Evolutionary conservation across 2,113 vertebrate species (phyloP).

Genomic region (Setophaga petechia): DNA sequence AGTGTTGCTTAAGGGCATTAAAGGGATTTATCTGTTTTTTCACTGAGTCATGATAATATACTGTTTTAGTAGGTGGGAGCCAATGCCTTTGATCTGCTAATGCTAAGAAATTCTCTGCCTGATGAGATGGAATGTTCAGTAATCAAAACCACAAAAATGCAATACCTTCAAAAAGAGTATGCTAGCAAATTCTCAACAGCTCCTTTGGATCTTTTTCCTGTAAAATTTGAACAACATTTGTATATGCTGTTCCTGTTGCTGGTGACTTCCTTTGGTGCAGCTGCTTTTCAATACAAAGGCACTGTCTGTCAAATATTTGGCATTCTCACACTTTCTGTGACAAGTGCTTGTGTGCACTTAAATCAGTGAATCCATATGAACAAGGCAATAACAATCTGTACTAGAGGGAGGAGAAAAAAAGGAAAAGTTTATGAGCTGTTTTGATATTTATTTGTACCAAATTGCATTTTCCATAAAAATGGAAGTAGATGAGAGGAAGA

Average conservation of each 20-base stretch:
- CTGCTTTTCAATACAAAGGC: neutral
- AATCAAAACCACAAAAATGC: neutral
- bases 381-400: neutral
- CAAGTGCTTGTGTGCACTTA: neutral
- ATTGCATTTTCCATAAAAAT: fast-evolving
- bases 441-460: neutral
- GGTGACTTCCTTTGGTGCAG: neutral
- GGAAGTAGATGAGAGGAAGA: neutral
- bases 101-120: neutral
- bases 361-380: neutral
- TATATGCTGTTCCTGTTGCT: neutral
- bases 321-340: neutral
- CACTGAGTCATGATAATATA: neutral
- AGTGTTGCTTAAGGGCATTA: neutral
- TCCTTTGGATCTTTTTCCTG: neutral
- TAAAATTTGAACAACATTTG: neutral
- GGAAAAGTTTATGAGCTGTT: neutral
- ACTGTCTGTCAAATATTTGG: neutral
- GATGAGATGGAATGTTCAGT: neutral
- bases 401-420: neutral
- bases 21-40: neutral
- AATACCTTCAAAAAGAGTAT: neutral
- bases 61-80: neutral
- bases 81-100: neutral
- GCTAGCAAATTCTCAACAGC: neutral